Base-by-base conservation (phyloP, 2,797 vertebrate genomes). In the Oophaga sylvatica region DNA sequence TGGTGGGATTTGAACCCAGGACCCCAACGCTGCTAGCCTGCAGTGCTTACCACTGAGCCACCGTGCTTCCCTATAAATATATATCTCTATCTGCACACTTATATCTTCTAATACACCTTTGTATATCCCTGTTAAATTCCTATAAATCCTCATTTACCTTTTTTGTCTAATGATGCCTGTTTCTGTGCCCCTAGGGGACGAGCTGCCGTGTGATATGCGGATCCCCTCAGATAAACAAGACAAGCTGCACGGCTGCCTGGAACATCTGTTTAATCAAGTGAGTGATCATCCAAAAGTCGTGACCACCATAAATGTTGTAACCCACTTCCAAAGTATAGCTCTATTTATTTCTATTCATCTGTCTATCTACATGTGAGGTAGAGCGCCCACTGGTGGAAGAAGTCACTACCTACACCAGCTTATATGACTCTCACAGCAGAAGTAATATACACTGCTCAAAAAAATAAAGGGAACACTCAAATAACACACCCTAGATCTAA, bases 251-350 rank as follows among this genome's bases (percentile, higher is more conserved):
- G 98, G 98, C 89, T 99, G 98, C 91, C 96, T 99, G 22, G 98
- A 99, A 89, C 98, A 99, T 89, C 98, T 99, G 85, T 99, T 99
- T 91, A 99, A 99, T 93, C 98, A 99, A 97, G 98, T 98, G 53
- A 85, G 31, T 26, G 68, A 22, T 17, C 1, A 9, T 13, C 31
- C n/a, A 11, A 5, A 41, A 26, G 63, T n/a, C n/a, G 0, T 67
- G 63, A 9, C n/a, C 13, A 13, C n/a, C 63, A 11, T 67, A 11
- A 59, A 2, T 29, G n/a, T 67, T 67, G 63, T 26, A 29, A 67
- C 10, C 63, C 9, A 29, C n/a, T n/a, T 13, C n/a, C 62, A n/a
- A 2, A n/a, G 62, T 11, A n/a, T 41, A 41, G 35, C 35, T 41
- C 3, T 41, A 41, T 41, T 5, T 41, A 41, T 41, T 41, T 41